Evolutionary conservation across 2,113 vertebrate genomes (phyloP).

Genomic region (Phyllopteryx taeniolatus): DNA sequence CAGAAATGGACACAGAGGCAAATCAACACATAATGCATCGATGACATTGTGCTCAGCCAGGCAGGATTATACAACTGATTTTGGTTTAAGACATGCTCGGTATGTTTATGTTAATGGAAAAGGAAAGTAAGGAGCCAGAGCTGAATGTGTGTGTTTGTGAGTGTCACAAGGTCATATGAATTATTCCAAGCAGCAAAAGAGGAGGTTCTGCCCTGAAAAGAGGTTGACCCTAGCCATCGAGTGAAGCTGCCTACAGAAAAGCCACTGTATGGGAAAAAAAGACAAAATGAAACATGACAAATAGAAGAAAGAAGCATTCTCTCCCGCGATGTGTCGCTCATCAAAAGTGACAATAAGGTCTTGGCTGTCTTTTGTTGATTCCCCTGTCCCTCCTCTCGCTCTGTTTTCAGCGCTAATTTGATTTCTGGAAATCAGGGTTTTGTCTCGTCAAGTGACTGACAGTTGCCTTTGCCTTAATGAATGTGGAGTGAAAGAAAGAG

Average conservation of each 20-base stretch:
- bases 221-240: conserved; percentile 27
- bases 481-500: conserved; percentile 27
- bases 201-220: conserved; percentile 22
- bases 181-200: conserved; percentile 31
- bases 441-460: conserved; percentile 64
- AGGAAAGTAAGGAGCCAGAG: neutral
- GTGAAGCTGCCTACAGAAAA: conserved; percentile 24
- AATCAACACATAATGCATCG: neutral
- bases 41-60: neutral
- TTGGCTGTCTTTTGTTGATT: conserved; percentile 60
- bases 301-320: conserved; percentile 44
- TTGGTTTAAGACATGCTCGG: conserved; percentile 6
- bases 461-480: conserved; percentile 62
- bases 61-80: neutral
- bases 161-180: conserved; percentile 33
- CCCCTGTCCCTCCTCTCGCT: conserved; percentile 46
- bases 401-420: conserved; percentile 61
- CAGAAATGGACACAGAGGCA: neutral
- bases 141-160: neutral
- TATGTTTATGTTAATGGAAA: neutral
- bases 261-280: neutral
- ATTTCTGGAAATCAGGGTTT: conserved; percentile 67
- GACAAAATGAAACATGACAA: conserved; percentile 34
- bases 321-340: conserved; percentile 28
- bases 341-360: conserved; percentile 54